Evolutionary conservation across 2,797 vertebrate species (phyloP).

Genomic region (Coregonus ussuriensis): DNA sequence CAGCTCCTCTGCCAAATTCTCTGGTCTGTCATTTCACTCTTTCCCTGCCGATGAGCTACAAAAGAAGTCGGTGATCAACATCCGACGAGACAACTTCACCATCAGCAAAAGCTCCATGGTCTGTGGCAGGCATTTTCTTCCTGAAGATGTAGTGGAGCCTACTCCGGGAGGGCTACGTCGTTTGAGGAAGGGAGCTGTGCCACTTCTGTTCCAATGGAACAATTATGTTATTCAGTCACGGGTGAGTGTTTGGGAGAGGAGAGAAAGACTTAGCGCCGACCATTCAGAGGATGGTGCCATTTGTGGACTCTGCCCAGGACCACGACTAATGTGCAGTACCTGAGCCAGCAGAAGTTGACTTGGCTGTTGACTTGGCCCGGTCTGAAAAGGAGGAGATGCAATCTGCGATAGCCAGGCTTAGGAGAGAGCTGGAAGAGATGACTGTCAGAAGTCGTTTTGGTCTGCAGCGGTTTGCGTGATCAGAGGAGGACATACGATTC

Average conservation of each 20-base stretch:
- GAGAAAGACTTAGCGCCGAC: not conserved
- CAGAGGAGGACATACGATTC: not conserved
- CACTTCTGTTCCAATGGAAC: not conserved
- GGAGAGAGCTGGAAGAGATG: not conserved
- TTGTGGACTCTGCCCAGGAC: not conserved
- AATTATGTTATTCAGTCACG: not conserved
- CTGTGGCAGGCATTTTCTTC: not conserved
- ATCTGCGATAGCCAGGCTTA: not conserved
- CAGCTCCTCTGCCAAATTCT: not conserved
- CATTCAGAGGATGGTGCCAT: not conserved
- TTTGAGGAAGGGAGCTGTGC: not conserved
- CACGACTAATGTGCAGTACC: too few relatives aligned
- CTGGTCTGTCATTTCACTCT: not conserved
- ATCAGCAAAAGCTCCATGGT: not conserved
- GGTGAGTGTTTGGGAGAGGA: not conserved
- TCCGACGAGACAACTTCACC: not conserved
- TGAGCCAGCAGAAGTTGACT: too few relatives aligned
- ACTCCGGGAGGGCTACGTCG: not conserved
- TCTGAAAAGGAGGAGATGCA: too few relatives aligned
- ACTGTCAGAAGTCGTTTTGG: not conserved
- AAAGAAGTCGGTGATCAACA: not conserved
- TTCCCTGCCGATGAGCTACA: not conserved
- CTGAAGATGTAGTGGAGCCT: not conserved
- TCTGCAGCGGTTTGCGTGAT: not conserved
- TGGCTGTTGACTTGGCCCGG: too few relatives aligned